Conservation (phyloP, 2,888 invertebrate species). For the Cecidostiba fungosa region DNA sequence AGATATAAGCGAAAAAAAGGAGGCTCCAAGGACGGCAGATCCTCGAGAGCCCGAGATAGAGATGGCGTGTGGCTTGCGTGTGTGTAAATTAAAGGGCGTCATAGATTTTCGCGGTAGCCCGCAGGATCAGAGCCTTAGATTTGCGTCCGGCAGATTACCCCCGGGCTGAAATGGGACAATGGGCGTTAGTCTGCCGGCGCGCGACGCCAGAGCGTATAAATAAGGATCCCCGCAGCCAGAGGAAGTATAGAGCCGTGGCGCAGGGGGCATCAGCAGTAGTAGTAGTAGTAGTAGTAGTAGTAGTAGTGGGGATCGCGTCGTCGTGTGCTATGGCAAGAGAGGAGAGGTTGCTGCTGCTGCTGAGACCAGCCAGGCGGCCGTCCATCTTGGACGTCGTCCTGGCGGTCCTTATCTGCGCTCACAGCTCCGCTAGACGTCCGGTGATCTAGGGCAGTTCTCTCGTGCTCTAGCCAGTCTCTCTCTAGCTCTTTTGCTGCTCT, state of each 20-base stretch:
- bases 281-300: too few species aligned
- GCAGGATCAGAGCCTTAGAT: constrained; percentile 80
- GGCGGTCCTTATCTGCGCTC: constrained; percentile 80
- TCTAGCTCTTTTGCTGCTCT: constrained; percentile 45
- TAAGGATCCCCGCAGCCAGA: constrained; percentile 58
- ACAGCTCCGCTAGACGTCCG: constrained; percentile 80
- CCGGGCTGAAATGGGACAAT: constrained; percentile 78
- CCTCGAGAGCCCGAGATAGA: background rate
- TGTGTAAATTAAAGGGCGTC: constrained; percentile 79
- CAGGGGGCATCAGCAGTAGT: constrained; percentile 75
- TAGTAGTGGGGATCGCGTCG: constrained; percentile 63
- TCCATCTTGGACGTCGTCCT: constrained; percentile 80
- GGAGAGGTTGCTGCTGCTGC: constrained; percentile 65
- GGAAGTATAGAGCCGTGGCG: constrained; percentile 35
- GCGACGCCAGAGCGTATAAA: constrained; percentile 58
- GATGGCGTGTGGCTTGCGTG: constrained; percentile 62
- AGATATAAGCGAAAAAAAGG: background rate
- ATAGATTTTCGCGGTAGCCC: constrained; percentile 80
- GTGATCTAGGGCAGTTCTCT: constrained; percentile 79
- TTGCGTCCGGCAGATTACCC: constrained; percentile 80
- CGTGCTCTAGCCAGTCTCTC: constrained; percentile 60
- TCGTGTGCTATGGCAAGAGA: constrained; percentile 7
- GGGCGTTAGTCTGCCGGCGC: constrained; percentile 77
- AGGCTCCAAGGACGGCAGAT: background rate
- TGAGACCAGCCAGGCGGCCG: constrained; percentile 77